A percentile compares a stretch with the other conserved stretches of the same genome.
These are phyloP conservation scores for Neopelma chrysocephalum DNA, from an alignment of 2,797 vertebrate genomes.

Conservation along the genomic window DNA sequence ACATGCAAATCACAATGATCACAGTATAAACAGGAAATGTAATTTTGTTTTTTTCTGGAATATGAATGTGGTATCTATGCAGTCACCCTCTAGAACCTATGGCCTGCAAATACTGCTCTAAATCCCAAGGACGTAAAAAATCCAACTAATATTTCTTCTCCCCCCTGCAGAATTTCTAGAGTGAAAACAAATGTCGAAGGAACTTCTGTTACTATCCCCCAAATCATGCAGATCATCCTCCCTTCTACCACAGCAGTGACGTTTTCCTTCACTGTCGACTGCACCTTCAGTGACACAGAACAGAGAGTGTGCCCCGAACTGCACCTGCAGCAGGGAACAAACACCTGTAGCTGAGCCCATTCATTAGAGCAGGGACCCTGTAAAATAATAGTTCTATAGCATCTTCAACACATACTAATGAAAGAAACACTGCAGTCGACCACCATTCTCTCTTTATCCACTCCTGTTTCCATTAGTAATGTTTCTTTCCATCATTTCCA, in stretches of 20 bases:
- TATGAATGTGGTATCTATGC: fast-evolving
- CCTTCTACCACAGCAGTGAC: neutral
- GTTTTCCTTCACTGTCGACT: neutral
- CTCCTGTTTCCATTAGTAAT: neutral
- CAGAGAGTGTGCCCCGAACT: fast-evolving
- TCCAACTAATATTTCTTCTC: neutral
- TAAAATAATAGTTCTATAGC: neutral
- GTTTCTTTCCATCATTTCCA: neutral
- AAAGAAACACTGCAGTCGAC: neutral
- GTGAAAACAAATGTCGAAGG: neutral
- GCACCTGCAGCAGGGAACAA: neutral
- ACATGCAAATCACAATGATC: neutral
- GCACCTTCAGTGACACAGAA: neutral
- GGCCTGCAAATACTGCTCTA: neutral
- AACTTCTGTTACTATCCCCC: neutral
- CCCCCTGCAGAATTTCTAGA: neutral
- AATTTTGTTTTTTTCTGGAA: neutral
- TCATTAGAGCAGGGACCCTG: neutral
- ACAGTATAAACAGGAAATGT: neutral
- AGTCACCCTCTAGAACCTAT: neutral
- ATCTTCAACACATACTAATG: neutral
- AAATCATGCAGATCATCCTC: neutral
- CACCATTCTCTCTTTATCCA: neutral
- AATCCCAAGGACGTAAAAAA: neutral
- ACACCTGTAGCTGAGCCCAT: neutral